Percentiles rank a stretch among this genome's conserved stretches.
phyloP scores from a whole-genome alignment of 2,888 invertebrate genomes.

The Acronicta alni region DNA sequence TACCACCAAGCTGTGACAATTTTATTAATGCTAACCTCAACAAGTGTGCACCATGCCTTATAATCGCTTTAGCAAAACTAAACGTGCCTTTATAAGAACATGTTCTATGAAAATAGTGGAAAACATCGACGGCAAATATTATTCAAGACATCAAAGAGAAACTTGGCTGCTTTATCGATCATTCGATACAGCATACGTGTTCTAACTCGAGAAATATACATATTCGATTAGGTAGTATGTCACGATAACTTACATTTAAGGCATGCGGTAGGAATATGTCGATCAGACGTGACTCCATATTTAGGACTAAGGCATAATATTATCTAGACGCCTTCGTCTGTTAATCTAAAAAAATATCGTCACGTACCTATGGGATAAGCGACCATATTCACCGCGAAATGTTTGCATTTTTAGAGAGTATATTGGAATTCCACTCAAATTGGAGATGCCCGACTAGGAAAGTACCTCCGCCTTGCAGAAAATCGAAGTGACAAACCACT shows the following conservation, averaged over 20 bases:
- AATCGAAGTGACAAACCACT: too few species aligned
- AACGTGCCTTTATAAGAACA: slow-evolving; percentile 9
- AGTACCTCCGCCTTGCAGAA: too few species aligned
- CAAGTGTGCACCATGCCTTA: too few species aligned
- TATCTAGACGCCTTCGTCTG: too few species aligned
- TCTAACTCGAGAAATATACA: not conserved
- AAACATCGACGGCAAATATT: slow-evolving; percentile 4
- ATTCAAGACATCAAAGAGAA: slow-evolving; percentile 3
- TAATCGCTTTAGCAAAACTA: slow-evolving; percentile 3
- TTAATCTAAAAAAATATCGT: too few species aligned
- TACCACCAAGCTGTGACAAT: too few species aligned
- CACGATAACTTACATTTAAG: not conserved
- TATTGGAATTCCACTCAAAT: too few species aligned
- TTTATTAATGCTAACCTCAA: not conserved
- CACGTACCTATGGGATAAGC: too few species aligned
- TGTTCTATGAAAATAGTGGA: slow-evolving; percentile 20
- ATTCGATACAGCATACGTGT: not conserved
- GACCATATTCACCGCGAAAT: too few species aligned
- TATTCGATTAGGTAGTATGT: slow-evolving; percentile 8
- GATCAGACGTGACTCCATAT: not conserved
- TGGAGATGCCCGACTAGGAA: too few species aligned
- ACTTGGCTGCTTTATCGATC: slow-evolving; percentile 1
- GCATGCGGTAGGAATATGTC: not conserved
- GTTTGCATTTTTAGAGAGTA: too few species aligned
- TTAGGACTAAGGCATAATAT: not conserved